Evolutionary conservation across 2,113 vertebrate species (phyloP).

Genomic region (Sisor rabdophorus): DNA sequence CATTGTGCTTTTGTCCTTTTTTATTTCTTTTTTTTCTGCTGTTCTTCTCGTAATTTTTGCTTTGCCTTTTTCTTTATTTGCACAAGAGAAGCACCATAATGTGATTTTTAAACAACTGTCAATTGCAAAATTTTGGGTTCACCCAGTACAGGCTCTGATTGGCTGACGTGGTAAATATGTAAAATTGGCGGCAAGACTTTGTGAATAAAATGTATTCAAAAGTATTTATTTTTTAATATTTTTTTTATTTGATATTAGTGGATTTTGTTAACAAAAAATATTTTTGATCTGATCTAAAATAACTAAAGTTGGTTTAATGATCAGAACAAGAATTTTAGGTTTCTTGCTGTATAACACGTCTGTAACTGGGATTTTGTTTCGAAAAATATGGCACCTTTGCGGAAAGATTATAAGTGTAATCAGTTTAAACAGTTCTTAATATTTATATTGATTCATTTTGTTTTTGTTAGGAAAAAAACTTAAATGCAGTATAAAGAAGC

Average conservation of each 20-base stretch:
- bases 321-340: not conserved
- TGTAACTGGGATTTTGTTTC: not conserved
- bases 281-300: not conserved
- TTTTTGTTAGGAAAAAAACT: slow-evolving; percentile 67
- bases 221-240: not conserved
- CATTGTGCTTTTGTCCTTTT: slow-evolving; percentile 48
- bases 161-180: not conserved
- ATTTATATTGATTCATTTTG: slow-evolving; percentile 74
- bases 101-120: not conserved
- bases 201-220: not conserved
- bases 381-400: slow-evolving; percentile 70
- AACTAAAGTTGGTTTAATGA: not conserved
- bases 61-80: slow-evolving; percentile 64
- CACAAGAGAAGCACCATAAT: slow-evolving; percentile 23
- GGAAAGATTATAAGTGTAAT: slow-evolving; percentile 82
- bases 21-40: slow-evolving; percentile 49
- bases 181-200: not conserved
- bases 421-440: slow-evolving; percentile 79
- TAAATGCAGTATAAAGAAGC: slow-evolving; percentile 78
- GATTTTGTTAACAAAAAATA: not conserved
- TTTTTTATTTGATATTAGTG: not conserved
- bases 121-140: not conserved
- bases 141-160: not conserved
- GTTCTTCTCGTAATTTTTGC: slow-evolving; percentile 52
- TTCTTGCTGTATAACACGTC: not conserved